Conservation (phyloP, 2,797 vertebrate genomes). For the Myiothlypis coronata region DNA sequence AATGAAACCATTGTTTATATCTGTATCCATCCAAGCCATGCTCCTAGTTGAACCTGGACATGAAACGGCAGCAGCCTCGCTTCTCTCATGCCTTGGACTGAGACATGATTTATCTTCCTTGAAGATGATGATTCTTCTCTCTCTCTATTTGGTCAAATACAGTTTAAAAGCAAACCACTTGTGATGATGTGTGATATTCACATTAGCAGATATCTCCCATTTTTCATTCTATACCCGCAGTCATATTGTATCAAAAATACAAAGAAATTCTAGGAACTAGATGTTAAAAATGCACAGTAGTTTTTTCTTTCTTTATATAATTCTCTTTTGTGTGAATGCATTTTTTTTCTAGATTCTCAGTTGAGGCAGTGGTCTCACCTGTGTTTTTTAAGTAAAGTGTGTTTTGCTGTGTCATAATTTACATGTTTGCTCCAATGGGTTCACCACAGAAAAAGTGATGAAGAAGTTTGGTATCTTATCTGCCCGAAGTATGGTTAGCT, state of each 20-base stretch:
- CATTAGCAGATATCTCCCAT: background rate
- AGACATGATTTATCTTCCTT: background rate
- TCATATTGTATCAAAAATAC: background rate
- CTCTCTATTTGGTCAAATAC: background rate
- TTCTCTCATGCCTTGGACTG: background rate
- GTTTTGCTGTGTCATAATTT: background rate
- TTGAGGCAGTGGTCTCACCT: background rate
- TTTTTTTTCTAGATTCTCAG: background rate
- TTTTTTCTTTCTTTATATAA: background rate
- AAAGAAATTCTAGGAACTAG: background rate
- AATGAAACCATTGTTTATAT: accelerated
- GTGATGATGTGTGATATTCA: background rate
- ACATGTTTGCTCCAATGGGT: background rate
- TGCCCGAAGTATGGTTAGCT: background rate
- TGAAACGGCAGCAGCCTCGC: background rate
- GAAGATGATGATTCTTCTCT: background rate
- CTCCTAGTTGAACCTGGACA: background rate
- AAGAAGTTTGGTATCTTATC: background rate
- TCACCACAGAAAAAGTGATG: background rate
- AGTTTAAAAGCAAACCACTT: background rate
- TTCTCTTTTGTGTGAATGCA: background rate
- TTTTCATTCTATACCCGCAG: background rate
- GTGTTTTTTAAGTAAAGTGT: background rate
- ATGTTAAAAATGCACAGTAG: background rate
- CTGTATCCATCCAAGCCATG: accelerated